Evolutionary conservation across 2,888 invertebrate genomes (phyloP).

Genomic region (Rhamnusium bicolor): DNA sequence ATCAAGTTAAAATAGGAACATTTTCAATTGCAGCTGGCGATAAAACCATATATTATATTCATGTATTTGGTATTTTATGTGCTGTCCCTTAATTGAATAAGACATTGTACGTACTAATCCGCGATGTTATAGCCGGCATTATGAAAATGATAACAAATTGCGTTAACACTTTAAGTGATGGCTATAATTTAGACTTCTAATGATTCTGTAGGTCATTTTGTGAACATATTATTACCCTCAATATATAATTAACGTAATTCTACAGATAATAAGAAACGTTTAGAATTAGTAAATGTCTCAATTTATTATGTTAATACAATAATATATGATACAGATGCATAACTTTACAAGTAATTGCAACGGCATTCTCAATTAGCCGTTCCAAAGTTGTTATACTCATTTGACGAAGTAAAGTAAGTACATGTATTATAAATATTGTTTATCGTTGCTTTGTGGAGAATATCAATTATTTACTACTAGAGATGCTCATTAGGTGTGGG

Average conservation of each 20-base stretch:
- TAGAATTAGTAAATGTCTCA: slow-evolving; percentile 21
- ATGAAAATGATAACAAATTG: slow-evolving; percentile 13
- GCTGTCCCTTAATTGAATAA: slow-evolving; percentile 15
- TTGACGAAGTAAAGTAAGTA: too few relatives aligned
- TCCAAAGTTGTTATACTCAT: too few relatives aligned
- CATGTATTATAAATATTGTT: too few relatives aligned
- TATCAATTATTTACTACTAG: too few relatives aligned
- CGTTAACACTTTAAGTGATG: slow-evolving; percentile 9
- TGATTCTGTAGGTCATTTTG: background rate
- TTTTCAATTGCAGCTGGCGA: background rate
- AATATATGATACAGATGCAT: slow-evolving; percentile 9
- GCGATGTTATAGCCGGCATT: slow-evolving; percentile 8
- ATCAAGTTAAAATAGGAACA: too few relatives aligned
- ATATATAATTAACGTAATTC: slow-evolving; percentile 23
- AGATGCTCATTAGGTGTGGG: too few relatives aligned
- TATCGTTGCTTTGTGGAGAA: too few relatives aligned
- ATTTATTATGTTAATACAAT: slow-evolving; percentile 27
- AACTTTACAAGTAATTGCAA: background rate
- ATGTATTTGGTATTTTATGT: background rate
- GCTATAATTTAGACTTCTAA: slow-evolving; percentile 13
- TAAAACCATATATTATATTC: background rate
- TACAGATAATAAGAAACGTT: slow-evolving; percentile 1
- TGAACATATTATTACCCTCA: slow-evolving; percentile 11
- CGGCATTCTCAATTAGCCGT: too few relatives aligned
- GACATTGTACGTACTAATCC: background rate